phyloP scores from a whole-genome alignment of 2,797 vertebrate genomes.

The Acanthurus lineatus region DNA sequence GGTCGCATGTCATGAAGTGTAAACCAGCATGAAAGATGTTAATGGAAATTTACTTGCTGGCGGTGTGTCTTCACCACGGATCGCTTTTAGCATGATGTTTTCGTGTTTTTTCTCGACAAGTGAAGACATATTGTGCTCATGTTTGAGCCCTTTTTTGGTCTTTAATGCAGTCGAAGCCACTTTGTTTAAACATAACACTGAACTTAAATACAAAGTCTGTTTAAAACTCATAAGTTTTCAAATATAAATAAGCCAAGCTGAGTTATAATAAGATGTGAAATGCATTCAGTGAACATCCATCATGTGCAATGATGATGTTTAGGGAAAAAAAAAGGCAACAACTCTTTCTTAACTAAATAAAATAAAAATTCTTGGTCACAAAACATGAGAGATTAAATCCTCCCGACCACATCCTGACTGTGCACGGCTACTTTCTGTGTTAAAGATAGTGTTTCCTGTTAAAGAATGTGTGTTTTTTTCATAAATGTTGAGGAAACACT shows the following conservation, averaged over 20 bases:
- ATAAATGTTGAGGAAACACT: background rate
- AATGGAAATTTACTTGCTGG: background rate
- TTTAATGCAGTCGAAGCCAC: background rate
- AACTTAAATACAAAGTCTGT: background rate
- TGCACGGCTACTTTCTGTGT: no score
- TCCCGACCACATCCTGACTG: background rate
- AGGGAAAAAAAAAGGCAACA: no score
- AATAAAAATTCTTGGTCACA: background rate
- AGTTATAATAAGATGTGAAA: background rate
- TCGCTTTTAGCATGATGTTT: background rate
- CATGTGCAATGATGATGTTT: no score
- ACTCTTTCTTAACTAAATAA: background rate
- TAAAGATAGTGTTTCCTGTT: conserved; percentile 1
- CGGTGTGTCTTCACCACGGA: background rate
- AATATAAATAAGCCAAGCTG: background rate
- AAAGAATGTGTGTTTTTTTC: background rate
- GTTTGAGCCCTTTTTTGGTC: background rate
- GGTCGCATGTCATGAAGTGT: background rate
- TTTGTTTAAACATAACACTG: conserved; percentile 1
- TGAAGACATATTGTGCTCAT: no score
- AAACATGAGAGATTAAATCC: background rate
- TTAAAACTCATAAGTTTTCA: background rate
- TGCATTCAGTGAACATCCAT: background rate
- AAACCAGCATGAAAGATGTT: background rate
- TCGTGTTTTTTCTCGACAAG: no score